phyloP scores from a whole-genome alignment of 1,140 invertebrate genomes.

The Metopolophium dirhodum region DNA sequence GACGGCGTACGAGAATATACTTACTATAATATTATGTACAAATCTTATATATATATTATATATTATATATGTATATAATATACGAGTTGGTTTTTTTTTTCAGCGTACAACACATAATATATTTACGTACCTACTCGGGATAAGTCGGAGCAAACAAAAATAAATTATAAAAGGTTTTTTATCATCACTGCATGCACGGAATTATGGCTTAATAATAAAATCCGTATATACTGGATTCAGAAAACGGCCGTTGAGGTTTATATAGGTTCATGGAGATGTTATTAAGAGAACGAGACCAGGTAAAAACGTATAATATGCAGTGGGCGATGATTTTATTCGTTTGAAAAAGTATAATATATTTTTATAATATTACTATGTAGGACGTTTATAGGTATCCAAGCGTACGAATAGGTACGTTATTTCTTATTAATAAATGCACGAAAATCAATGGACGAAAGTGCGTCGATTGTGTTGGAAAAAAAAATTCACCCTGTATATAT shows the following conservation, averaged over 20 bases:
- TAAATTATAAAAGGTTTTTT: not conserved
- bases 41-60: not conserved
- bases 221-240: not conserved
- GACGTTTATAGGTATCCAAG: not conserved
- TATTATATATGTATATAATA: not conserved
- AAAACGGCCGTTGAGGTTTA: not conserved
- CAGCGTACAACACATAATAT: not conserved
- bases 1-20: not conserved
- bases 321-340: not conserved
- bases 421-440: not conserved
- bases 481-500: not conserved
- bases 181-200: not conserved
- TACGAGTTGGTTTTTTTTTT: not conserved
- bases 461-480: not conserved
- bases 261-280: not conserved
- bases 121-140: not conserved
- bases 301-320: not conserved
- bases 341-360: not conserved
- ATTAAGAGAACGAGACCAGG: not conserved
- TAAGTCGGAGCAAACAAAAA: not conserved
- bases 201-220: not conserved
- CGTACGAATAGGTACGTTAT: no score
- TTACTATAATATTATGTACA: not conserved
- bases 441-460: not conserved
- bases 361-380: no score